Evolutionary conservation across 2,113 vertebrate genomes (phyloP), one percentile per base, ranked within the genome.

Genomic region (Pipa parva): DNA sequence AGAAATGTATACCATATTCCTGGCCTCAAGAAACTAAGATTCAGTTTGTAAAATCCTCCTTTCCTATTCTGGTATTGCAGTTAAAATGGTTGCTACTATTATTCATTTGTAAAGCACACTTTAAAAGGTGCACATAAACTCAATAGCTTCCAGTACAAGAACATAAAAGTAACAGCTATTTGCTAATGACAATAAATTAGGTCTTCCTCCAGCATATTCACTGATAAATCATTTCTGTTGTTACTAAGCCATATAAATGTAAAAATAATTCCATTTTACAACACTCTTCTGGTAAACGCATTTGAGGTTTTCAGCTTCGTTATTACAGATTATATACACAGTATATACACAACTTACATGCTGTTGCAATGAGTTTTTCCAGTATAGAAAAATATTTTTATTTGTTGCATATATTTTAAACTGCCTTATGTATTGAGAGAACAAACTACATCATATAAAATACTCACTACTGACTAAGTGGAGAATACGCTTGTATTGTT

Each of bases 151-250:
- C 76, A 80, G 75, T 75, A 69, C 73, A 79, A 73, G 84, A 86
- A 80, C 72, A 77, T 82, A 78, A 73, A 55, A 76, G 76, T 73
- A 81, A 82, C 73, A 82, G 72, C 76, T 63, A 75, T 76, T 82
- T 82, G 81, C 77, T 80, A 79, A 79, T 76, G 78, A 84, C 49
- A 68, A 78, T 77, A 83, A 82, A 81, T 77, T 76, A 83, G 80
- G 69, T 72, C 77, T 81, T 81, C 79, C 76, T 73, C 48, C 57
- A 28, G 79, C 76, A 83, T 46, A 77, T 73, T 72, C 76, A 74
- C 70, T 67, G 76, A 75, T 71, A 78, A 77, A 81, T 78, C 74
- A 79, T 79, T 74, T 83, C 81, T 68, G 73, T 62, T 76, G 81
- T 74, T 63, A 8, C 70, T 67, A 11, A 0, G 26, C 75, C 66